A percentile compares a stretch with the other conserved stretches of the same genome.
Conservation (phyloP, 2,888 invertebrate species). For the Thelaira solivaga region DNA sequence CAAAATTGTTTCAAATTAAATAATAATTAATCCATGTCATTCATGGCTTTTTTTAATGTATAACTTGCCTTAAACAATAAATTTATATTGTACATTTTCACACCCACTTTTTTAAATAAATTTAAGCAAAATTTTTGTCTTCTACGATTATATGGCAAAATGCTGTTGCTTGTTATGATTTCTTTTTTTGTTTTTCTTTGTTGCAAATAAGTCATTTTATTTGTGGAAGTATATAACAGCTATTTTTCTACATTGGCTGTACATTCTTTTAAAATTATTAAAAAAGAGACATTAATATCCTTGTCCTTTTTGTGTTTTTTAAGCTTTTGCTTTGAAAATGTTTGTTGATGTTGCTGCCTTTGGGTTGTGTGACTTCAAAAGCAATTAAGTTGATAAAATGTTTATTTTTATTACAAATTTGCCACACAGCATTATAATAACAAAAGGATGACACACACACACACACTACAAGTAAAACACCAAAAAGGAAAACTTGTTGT, state of each 20-base stretch:
- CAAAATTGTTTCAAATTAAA: constrained; percentile 1
- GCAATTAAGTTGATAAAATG: constrained; percentile 64
- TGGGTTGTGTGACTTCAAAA: constrained; percentile 57
- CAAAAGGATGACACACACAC: not conserved
- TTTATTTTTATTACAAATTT: constrained; percentile 58
- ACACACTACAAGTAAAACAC: not conserved
- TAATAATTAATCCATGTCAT: constrained; percentile 5
- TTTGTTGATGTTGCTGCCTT: constrained; percentile 46
- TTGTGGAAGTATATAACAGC: not conserved
- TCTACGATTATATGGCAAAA: no score
- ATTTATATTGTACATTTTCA: constrained; percentile 13
- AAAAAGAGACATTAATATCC: constrained; percentile 46
- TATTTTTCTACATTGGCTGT: not conserved
- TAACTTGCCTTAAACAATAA: constrained; percentile 28
- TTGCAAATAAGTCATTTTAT: constrained; percentile 23
- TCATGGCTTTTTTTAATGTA: constrained; percentile 6
- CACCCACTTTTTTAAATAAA: constrained; percentile 34
- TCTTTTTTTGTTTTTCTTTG: not conserved
- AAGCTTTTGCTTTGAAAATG: constrained; percentile 30
- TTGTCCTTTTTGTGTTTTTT: not conserved
- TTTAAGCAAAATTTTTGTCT: no score
- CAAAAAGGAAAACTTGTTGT: constrained; percentile 26
- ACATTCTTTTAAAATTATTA: constrained; percentile 1
- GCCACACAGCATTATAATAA: constrained; percentile 39
- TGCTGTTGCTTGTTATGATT: no score